Evolutionary conservation across 2,113 vertebrate genomes (phyloP).

Genomic region (Laterallus jamaicensis): DNA sequence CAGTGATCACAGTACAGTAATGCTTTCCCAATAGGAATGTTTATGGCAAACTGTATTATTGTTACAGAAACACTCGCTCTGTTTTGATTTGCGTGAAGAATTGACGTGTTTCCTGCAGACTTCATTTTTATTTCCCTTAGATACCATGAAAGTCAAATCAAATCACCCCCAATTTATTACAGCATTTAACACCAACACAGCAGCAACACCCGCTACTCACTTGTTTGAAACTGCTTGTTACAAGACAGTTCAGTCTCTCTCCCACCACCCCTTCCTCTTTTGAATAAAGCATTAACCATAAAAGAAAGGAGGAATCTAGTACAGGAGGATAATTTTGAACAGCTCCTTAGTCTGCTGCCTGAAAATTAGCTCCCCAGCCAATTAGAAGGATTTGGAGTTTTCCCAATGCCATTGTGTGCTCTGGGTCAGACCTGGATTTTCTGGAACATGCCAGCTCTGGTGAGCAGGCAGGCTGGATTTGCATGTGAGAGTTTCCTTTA

Average conservation of each 20-base stretch:
- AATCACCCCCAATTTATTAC: constrained; percentile 33
- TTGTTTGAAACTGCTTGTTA: not conserved
- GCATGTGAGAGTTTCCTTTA: not conserved
- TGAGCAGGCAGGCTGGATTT: not conserved
- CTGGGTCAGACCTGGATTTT: not conserved
- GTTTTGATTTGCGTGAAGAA: constrained; percentile 7
- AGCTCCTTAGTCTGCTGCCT: not conserved
- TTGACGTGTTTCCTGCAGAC: constrained; percentile 39
- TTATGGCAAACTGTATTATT: constrained; percentile 32
- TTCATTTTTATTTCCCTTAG: constrained; percentile 48
- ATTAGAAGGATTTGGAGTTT: not conserved
- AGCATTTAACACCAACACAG: constrained; percentile 13
- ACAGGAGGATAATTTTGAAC: not conserved
- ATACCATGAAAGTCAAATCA: constrained; percentile 27
- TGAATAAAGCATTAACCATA: not conserved
- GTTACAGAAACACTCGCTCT: constrained; percentile 38
- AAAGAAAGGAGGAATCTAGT: not conserved
- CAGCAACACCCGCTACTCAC: not conserved
- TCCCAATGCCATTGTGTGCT: not conserved
- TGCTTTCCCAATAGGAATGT: constrained; percentile 16
- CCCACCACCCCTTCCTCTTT: not conserved
- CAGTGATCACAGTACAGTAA: constrained; percentile 7
- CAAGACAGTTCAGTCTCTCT: not conserved
- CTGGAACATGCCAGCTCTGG: not conserved
- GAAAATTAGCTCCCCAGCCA: not conserved